Evolutionary conservation across 2,113 vertebrate genomes (phyloP), one percentile per base, ranked within the genome.

Genomic region (Strix aluco): DNA sequence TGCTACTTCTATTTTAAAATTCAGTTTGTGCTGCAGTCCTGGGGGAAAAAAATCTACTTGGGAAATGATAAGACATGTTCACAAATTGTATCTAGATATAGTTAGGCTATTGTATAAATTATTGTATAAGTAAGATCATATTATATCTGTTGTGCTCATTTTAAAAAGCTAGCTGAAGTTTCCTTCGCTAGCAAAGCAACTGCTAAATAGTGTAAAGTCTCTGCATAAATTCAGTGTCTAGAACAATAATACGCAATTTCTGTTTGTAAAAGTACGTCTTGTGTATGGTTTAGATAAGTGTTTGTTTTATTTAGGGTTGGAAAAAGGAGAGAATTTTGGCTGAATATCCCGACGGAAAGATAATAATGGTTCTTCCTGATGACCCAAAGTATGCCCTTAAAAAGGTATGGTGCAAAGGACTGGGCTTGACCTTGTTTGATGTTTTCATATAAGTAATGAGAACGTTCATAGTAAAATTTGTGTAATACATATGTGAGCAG

Each of bases 381-480:
- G 99, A 99, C 93, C 99, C 99, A 29, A 99, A 99, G 85, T 99
- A 99, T 95, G 99, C 99, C 69, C 97, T 99, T 86, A 99, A 99
- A 98, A 99, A 99, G 99, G 99, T 99, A 98, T 55, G 85, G 92
- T 79, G 81, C 70, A 40, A 70, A 88, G 71, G 27, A 73, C 26
- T 46, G 27, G 20, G 10, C 30, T 69, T 34, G 9, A 11, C 54
- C 67, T 69, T 54, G 7, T 58, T 61, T 52, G 46, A 20, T 81
- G 29, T 44, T 92, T 85, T 59, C 18, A 5, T 58, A 2, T 29
- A 52, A 86, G 20, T 66, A 29, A 30, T 16, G 25, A 55, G 26
- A n/a, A 21, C 13, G 29, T 34, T 62, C 18, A 5, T 23, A 11
- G 38, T 34, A 36, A 51, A 49, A 7, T 29, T 69, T 29, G 5